Evolutionary conservation across 2,797 vertebrate species (phyloP), one percentile per base, ranked within the genome.

Genomic region (Anolis apletophallus): DNA sequence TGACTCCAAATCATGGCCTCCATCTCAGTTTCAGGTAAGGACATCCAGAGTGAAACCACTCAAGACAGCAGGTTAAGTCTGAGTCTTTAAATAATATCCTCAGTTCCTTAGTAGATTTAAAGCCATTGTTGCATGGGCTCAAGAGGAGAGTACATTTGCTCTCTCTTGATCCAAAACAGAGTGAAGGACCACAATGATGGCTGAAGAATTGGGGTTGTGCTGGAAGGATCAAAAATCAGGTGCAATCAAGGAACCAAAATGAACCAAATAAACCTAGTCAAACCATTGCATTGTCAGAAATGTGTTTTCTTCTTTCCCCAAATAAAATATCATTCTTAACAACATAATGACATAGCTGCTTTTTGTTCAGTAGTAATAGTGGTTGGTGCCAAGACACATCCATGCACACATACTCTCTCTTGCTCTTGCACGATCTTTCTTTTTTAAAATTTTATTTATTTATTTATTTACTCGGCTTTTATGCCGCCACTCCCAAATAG

Each of bases 1-100:
- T 98, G 98, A 96, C 97, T 1, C 98, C 99, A 12, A 99, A 99
- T 91, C 98, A 99, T 0, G 97, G 98, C n/a, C 96, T 99, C 72
- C 99, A 99, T 93, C 97, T 99, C 87, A 99, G 98, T 94, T 99
- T 99, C 96, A 98, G 99, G 99, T 99, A 93, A 93, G 92, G 77
- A 16, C 61, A 0, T 0, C 7, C 23, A 13, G 55, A 40, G 13
- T 36, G 21, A 16, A 81, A 16, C 32, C 52, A 40, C 19, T 13
- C 17, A 13, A n/a, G 54, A 5, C 29, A 29, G 61, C 3, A 1
- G 32, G 26, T 50, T 1, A 29, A 11, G 1, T 0, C 0, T 73
- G 80, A 6, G 9, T 23, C 8, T 46, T 40, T 14, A 32, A 40
- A 36, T 13, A 26, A 23, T 34, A 54, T 64, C 11, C 73, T 32